phyloP scores from a whole-genome alignment of 2,113 vertebrate species.

The mouse (Mus musculus) region DNA sequence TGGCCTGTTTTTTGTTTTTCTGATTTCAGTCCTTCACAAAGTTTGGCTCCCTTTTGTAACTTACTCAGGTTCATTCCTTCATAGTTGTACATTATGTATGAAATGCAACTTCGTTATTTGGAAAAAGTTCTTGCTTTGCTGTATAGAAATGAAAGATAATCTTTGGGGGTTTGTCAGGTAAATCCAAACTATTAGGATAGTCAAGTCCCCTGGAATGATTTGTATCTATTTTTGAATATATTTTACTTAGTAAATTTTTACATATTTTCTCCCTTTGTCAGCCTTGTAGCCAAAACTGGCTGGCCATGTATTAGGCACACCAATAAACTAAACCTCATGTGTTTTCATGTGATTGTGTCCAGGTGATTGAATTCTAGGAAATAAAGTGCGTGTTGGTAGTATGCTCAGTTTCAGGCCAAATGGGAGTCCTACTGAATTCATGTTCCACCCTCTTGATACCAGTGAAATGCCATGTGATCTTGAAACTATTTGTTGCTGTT shows the following conservation, averaged over 20 bases:
- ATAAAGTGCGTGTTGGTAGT: not conserved
- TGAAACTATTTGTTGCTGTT: not conserved
- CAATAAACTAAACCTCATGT: not conserved
- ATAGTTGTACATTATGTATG: conserved; percentile 23
- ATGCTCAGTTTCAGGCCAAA: not conserved
- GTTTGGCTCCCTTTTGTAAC: not conserved
- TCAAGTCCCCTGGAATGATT: not conserved
- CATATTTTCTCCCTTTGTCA: not conserved
- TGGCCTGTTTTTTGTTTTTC: conserved; percentile 4
- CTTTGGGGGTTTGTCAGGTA: not conserved
- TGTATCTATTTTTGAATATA: conserved; percentile 3
- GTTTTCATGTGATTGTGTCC: not conserved
- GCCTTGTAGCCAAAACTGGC: not conserved
- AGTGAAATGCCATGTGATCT: not conserved
- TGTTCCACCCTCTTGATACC: not conserved
- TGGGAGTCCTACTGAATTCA: not conserved
- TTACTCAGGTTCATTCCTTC: conserved; percentile 8
- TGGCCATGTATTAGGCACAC: conserved; percentile 4
- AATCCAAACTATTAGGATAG: conserved; percentile 14
- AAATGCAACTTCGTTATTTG: conserved; percentile 28
- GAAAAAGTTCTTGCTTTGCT: conserved; percentile 44
- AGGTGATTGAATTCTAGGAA: conserved; percentile 8
- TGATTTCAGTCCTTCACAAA: not conserved
- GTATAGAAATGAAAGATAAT: not conserved
- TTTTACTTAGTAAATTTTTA: not conserved